Conservation (phyloP, 2,113 vertebrate species). For the Mugil cephalus region DNA sequence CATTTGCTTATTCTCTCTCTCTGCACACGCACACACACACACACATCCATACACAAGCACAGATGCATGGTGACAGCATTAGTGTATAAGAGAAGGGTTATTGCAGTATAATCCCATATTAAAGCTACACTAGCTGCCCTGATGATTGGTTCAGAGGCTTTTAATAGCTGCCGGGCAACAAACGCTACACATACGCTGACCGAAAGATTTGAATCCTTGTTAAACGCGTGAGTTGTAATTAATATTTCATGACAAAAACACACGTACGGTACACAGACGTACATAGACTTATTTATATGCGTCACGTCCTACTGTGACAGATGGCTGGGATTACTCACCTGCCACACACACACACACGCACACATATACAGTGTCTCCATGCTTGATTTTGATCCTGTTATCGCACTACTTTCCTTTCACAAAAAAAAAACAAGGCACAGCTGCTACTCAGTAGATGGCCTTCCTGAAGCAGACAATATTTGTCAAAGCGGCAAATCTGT, state of each 20-base stretch:
- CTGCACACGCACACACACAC: neutral
- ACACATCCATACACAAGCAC: constrained; percentile 15
- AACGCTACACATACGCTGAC: neutral
- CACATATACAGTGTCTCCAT: neutral
- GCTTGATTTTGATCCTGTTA: constrained; percentile 22
- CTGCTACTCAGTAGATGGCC: neutral
- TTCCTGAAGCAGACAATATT: constrained; percentile 15
- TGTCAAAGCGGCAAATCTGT: neutral
- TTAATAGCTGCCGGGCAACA: constrained; percentile 46
- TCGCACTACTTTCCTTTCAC: constrained; percentile 5
- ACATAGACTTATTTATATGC: constrained; percentile 39
- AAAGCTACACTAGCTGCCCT: constrained; percentile 61
- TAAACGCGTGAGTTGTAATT: constrained; percentile 34
- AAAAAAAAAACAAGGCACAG: constrained; percentile 2
- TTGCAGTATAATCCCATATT: constrained; percentile 76
- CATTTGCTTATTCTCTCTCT: constrained; percentile 12
- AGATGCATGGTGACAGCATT: constrained; percentile 47
- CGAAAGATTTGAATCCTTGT: constrained; percentile 18
- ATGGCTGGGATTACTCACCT: constrained; percentile 65
- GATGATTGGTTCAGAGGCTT: constrained; percentile 59
- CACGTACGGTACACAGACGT: neutral
- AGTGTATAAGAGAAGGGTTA: constrained; percentile 67
- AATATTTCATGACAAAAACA: constrained; percentile 23
- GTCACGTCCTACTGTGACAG: constrained; percentile 61
- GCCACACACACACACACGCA: constrained; percentile 29